These are phyloP conservation scores for Amblyopsis rosae DNA, from an alignment of 2,113 vertebrate genomes.

Conservation along the genomic window DNA sequence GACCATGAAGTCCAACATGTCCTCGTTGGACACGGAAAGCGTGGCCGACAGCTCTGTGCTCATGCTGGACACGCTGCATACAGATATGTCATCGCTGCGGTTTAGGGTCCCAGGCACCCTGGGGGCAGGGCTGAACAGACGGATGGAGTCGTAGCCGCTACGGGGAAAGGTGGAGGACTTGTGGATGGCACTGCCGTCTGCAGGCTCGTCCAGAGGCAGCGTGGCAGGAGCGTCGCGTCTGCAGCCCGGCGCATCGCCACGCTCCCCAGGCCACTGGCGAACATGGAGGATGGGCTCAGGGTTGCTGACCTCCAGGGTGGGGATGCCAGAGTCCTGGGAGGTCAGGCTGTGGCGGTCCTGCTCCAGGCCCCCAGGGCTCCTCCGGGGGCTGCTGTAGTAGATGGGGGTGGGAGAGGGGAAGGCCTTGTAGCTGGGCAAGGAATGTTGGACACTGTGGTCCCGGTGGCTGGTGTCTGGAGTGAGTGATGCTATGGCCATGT, in stretches of 20 bases:
- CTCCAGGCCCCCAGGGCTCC: slow-evolving; percentile 40
- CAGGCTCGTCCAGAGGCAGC: slow-evolving; percentile 57
- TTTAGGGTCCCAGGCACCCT: slow-evolving; percentile 57
- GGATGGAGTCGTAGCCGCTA: slow-evolving; percentile 80
- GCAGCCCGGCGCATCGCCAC: slow-evolving; percentile 38
- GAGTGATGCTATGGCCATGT: slow-evolving; percentile 29
- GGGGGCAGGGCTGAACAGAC: slow-evolving; percentile 77
- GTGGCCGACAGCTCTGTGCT: slow-evolving; percentile 89
- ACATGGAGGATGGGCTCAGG: slow-evolving; percentile 81
- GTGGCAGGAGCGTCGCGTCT: slow-evolving; percentile 51
- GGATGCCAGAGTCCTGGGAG: slow-evolving; percentile 92
- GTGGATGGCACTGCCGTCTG: slow-evolving; percentile 56
- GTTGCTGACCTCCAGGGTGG: slow-evolving; percentile 88
- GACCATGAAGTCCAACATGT: slow-evolving; percentile 87
- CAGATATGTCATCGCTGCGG: slow-evolving; percentile 84
- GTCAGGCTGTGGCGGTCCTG: slow-evolving; percentile 82
- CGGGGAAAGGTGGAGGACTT: slow-evolving; percentile 89
- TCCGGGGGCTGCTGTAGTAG: slow-evolving; percentile 56
- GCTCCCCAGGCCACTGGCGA: slow-evolving; percentile 40
- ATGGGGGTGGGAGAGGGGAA: slow-evolving; percentile 49
- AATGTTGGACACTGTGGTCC: slow-evolving; percentile 17
- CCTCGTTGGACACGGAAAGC: slow-evolving; percentile 86
- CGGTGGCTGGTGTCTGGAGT: slow-evolving; percentile 50
- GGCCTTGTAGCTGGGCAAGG: slow-evolving; percentile 58
- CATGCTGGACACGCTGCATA: slow-evolving; percentile 90